Evolutionary conservation across 37 sponge, comb jelly and placozoan genomes (phyloP), one percentile per base, ranked within the genome.

Genomic region (Diacarnus erythraeanus): DNA sequence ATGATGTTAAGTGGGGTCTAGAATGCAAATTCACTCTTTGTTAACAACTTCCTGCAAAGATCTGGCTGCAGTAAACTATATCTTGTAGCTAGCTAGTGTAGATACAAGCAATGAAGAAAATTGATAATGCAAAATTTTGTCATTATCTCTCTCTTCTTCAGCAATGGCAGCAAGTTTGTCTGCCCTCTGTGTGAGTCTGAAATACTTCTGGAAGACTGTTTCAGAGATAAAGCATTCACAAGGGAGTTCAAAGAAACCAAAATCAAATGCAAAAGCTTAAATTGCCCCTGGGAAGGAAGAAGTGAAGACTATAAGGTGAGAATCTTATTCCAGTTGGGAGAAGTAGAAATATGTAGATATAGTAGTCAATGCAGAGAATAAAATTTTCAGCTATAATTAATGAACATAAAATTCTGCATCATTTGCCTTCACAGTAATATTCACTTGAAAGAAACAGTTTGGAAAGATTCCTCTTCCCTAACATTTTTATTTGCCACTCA

Each of bases 221-320:
- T 91, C 71, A 51, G 79, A 39, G 91, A 91, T 69, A 86, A 76
- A 75, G 91, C 91, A 38, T 87, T 66, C 12, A 77, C 77, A 33
- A 74, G 69, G 6, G 91, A 91, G 31, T 74, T 91, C 9, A 75
- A 71, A 25, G 42, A 29, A 18, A 26, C 82, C n/a, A 58, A 27
- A 2, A 44, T 91, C 1, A 29, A 78, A 37, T 91, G 91, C 65
- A 59, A 38, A 36, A 67, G 79, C 63, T 54, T 40, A 9, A 72
- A 57, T 12, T 93, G 94, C 65, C 38, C 80, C 22, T 93, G 94
- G 94, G 33, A 82, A 42, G 94, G 94, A 59, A 64, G 34, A 42
- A 56, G 81, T 57, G 58, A 38, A 15, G 38, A 70, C 22, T 89
- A 61, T 40, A 18, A 74, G 74, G 91, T 91, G 70, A 57, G 77